phyloP scores from a whole-genome alignment of 2,113 vertebrate genomes.

The Lutjanus erythropterus region DNA sequence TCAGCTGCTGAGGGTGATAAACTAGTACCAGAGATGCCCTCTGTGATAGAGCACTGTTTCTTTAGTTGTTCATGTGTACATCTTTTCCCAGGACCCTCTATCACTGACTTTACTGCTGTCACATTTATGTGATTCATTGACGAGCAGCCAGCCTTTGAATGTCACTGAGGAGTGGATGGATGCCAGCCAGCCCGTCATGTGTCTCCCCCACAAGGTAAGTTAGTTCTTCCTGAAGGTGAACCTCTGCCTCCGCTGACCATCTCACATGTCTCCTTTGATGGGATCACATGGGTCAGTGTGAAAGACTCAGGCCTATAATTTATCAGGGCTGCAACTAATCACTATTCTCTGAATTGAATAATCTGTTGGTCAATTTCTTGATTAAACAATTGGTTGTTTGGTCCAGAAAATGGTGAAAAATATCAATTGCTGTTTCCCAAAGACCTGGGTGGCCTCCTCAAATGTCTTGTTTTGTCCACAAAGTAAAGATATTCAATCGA shows the following conservation, averaged over 20 bases:
- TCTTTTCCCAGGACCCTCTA: not conserved
- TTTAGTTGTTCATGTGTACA: not conserved
- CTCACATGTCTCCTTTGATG: slow-evolving; percentile 11
- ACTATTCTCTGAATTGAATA: too few relatives aligned
- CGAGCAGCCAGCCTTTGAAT: slow-evolving; percentile 48
- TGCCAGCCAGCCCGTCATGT: slow-evolving; percentile 24
- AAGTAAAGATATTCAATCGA: too few relatives aligned
- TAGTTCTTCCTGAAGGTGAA: slow-evolving; percentile 12
- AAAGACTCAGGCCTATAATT: slow-evolving; percentile 2
- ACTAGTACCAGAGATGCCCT: not conserved
- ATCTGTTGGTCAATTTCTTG: too few relatives aligned
- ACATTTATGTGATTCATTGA: slow-evolving; percentile 16
- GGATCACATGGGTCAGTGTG: slow-evolving; percentile 51
- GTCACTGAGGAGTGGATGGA: slow-evolving; percentile 47
- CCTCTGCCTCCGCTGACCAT: slow-evolving; percentile 5
- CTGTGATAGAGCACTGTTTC: not conserved
- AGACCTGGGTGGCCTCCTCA: too few relatives aligned
- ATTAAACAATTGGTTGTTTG: too few relatives aligned
- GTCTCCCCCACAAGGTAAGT: slow-evolving; percentile 18
- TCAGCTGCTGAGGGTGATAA: slow-evolving; percentile 7
- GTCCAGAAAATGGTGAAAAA: too few relatives aligned
- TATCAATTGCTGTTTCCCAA: too few relatives aligned
- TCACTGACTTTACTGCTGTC: not conserved
- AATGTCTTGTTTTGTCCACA: too few relatives aligned
- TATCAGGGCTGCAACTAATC: too few relatives aligned